Percentiles rank a stretch among this genome's conserved stretches.
Evolutionary conservation across 2,888 invertebrate species (phyloP).

Genomic region (Alentia gelatinosa): DNA sequence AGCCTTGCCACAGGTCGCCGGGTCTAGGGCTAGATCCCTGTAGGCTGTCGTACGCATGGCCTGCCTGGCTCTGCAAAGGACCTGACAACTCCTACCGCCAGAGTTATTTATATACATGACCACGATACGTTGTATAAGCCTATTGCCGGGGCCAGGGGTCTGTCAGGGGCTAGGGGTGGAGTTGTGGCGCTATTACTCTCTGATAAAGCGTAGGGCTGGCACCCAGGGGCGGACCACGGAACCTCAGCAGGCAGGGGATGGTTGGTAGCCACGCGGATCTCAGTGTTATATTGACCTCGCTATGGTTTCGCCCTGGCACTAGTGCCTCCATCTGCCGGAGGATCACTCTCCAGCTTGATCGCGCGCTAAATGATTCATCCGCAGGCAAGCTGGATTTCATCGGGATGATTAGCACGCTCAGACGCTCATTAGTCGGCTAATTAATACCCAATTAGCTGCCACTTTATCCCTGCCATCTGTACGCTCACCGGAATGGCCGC

Average conservation of each 20-base stretch:
- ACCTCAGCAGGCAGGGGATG: background rate
- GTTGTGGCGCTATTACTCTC: background rate
- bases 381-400: background rate
- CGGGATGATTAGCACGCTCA: slow-evolving; percentile 34
- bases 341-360: background rate
- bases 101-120: background rate
- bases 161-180: background rate
- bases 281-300: background rate
- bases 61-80: background rate
- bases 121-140: background rate
- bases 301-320: background rate
- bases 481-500: background rate
- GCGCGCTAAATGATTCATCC: slow-evolving; percentile 1
- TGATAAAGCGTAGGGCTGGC: background rate
- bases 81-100: background rate
- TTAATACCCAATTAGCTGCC: slow-evolving; percentile 31
- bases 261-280: background rate
- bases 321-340: background rate
- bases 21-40: background rate
- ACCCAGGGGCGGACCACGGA: background rate
- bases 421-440: slow-evolving; percentile 31
- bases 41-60: background rate
- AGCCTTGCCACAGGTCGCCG: background rate
- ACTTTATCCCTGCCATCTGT: slow-evolving; percentile 9
- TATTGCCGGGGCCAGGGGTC: background rate